phyloP scores from a whole-genome alignment of 2,797 vertebrate genomes.

The Tangara arthus region DNA sequence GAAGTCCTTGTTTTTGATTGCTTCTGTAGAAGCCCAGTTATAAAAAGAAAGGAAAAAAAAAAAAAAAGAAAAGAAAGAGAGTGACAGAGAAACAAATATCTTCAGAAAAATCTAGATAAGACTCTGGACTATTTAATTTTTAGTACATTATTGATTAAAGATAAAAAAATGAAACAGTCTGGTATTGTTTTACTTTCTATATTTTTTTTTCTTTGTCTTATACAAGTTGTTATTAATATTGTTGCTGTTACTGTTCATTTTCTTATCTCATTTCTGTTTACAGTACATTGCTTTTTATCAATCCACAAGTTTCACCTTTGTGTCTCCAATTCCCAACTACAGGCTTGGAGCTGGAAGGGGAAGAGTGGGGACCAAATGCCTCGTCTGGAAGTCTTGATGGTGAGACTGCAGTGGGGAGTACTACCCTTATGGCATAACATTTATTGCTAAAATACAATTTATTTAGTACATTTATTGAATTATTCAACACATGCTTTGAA shows the following conservation, averaged over 20 bases:
- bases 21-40: not conserved
- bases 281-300: not conserved
- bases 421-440: accelerated
- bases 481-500: not conserved
- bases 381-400: accelerated
- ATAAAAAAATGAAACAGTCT: not conserved
- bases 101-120: not conserved
- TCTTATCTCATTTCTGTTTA: not conserved
- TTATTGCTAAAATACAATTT: not conserved
- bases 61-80: accelerated
- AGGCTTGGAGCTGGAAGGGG: not conserved
- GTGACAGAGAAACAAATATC: not conserved
- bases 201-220: not conserved
- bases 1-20: not conserved
- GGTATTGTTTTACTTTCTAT: not conserved
- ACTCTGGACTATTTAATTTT: not conserved
- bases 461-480: not conserved
- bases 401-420: not conserved
- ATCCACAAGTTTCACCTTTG: not conserved
- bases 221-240: not conserved
- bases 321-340: not conserved
- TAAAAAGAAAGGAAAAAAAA: not conserved
- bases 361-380: too few relatives aligned
- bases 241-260: not conserved
- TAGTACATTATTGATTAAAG: not conserved